Conservation (phyloP, 2,113 vertebrate species). For the Bubo bubo region DNA sequence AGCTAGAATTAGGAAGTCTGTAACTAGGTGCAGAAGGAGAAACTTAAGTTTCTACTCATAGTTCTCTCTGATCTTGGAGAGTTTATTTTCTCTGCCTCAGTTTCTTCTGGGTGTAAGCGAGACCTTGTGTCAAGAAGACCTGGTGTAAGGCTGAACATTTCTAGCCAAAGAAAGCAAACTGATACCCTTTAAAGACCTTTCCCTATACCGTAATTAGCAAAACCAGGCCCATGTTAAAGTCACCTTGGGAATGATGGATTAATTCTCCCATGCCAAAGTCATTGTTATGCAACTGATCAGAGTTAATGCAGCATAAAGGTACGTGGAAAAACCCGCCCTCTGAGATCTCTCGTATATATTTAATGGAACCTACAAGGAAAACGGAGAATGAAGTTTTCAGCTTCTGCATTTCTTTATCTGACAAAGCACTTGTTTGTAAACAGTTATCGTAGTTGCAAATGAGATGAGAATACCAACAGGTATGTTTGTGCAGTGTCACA, state of each 20-base stretch:
- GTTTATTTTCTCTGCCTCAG: not conserved
- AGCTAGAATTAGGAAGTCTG: not conserved
- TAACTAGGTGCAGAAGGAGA: not conserved
- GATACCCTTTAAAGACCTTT: not conserved
- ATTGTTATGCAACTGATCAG: not conserved
- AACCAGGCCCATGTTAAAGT: not conserved
- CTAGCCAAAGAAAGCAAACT: not conserved
- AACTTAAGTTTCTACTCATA: not conserved
- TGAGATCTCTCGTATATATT: not conserved
- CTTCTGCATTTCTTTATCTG: conserved; percentile 15
- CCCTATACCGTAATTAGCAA: not conserved
- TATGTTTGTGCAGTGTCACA: not conserved
- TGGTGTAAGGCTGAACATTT: not conserved
- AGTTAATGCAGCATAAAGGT: conserved; percentile 21
- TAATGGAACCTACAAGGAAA: not conserved
- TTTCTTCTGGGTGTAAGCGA: not conserved
- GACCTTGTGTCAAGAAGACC: not conserved
- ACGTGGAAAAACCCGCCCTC: not conserved
- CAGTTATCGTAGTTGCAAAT: conserved; percentile 1
- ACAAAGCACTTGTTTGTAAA: conserved; percentile 43
- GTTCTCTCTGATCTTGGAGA: not conserved
- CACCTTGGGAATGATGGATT: conserved; percentile 33
- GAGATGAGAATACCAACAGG: conserved; percentile 46
- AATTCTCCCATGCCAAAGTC: not conserved
- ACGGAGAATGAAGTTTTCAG: not conserved